These are phyloP conservation scores for Acrocephalus arundinaceus DNA, from an alignment of 2,113 vertebrate genomes.

Conservation along the genomic window DNA sequence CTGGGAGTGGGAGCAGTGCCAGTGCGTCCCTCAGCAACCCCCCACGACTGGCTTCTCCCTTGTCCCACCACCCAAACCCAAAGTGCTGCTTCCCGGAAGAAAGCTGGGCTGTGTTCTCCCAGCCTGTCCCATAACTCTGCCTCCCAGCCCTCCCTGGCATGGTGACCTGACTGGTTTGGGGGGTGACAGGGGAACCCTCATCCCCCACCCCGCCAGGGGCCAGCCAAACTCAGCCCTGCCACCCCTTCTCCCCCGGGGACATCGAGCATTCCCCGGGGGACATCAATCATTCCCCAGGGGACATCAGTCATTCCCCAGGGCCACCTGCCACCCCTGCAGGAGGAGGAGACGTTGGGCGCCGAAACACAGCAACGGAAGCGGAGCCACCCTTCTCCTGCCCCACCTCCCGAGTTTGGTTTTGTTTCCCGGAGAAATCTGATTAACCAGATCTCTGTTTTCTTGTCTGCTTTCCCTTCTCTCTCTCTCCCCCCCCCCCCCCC, in stretches of 20 bases:
- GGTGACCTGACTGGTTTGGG: background rate
- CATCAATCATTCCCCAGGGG: background rate
- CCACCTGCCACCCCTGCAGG: background rate
- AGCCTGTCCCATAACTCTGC: constrained; percentile 29
- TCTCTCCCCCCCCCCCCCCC: background rate
- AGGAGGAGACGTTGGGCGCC: background rate
- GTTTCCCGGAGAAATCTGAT: constrained; percentile 73
- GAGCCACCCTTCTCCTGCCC: constrained; percentile 16
- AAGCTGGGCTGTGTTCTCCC: constrained; percentile 9
- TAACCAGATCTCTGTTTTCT: constrained; percentile 88
- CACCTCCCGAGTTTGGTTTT: background rate
- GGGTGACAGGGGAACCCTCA: constrained; percentile 23
- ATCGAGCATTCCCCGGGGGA: background rate
- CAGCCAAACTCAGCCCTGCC: background rate
- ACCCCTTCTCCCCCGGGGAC: background rate
- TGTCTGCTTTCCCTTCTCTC: constrained; percentile 70
- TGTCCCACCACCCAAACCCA: background rate
- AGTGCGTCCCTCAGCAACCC: background rate
- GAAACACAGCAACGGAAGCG: constrained; percentile 14
- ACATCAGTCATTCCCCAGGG: constrained; percentile 57
- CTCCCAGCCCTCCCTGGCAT: constrained; percentile 24
- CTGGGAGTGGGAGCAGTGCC: background rate
- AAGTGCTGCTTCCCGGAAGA: background rate
- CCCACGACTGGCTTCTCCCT: background rate
- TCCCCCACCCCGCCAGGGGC: background rate